Evolutionary conservation across 1,140 invertebrate genomes (phyloP).

Genomic region (Brachionus paranguensis): DNA sequence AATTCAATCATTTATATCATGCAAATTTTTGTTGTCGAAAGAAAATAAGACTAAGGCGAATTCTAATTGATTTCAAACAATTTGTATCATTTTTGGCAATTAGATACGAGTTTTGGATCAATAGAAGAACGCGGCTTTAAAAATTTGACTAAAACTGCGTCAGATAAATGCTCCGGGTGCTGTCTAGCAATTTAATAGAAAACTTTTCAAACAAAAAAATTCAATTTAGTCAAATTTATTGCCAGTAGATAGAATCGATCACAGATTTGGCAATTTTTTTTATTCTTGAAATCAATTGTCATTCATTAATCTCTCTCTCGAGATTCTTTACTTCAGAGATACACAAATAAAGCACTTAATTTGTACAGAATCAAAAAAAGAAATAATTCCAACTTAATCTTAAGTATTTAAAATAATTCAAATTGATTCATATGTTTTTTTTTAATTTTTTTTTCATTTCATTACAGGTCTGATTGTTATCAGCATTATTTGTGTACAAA

Average conservation of each 20-base stretch:
- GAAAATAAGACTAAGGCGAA: background rate
- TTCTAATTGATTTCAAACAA: background rate
- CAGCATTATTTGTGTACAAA: background rate
- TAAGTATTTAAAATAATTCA: background rate
- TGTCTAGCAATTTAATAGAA: background rate
- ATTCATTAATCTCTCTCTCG: background rate
- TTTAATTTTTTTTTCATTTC: background rate
- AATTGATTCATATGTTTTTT: background rate
- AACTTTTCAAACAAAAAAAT: background rate
- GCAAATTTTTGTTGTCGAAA: background rate
- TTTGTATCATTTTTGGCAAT: background rate
- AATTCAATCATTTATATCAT: slow-evolving; percentile 31
- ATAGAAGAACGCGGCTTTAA: background rate
- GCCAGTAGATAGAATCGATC: background rate
- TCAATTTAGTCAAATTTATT: background rate
- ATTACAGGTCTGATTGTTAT: slow-evolving; percentile 21
- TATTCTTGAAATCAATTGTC: background rate
- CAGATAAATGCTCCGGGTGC: background rate
- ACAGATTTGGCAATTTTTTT: background rate
- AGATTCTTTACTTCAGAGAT: background rate
- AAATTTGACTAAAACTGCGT: background rate
- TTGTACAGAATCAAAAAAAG: background rate
- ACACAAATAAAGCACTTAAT: background rate
- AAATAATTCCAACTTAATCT: background rate
- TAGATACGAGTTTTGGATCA: background rate